These are phyloP conservation scores for Triplophysa tibetana DNA, from an alignment of 2,113 vertebrate species.

Conservation along the genomic window DNA sequence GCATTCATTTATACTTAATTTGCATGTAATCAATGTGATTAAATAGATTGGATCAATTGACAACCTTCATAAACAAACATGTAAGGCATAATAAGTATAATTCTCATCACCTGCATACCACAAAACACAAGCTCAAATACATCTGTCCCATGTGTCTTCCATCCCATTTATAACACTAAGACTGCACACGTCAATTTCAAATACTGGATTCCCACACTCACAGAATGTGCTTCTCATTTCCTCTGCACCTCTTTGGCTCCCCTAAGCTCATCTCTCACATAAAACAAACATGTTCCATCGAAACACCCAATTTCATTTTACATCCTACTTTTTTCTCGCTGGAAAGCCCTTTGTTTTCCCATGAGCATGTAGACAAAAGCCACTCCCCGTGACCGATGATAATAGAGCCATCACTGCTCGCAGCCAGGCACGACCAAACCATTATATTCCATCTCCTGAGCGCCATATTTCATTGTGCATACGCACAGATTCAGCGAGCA, in stretches of 20 bases:
- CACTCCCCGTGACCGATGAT: constrained; percentile 39
- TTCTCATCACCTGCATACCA: constrained; percentile 52
- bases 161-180: background rate
- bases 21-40: background rate
- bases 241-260: background rate
- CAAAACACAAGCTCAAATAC: background rate
- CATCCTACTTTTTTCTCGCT: constrained; percentile 6
- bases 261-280: constrained; percentile 19
- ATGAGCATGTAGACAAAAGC: constrained; percentile 35
- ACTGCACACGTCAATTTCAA: background rate
- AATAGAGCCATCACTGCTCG: constrained; percentile 2
- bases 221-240: background rate
- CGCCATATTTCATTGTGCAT: constrained; percentile 13
- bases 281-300: constrained; percentile 30
- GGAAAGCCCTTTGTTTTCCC: constrained; percentile 38
- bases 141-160: background rate
- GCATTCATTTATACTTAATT: too few relatives aligned
- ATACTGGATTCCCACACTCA: constrained; percentile 15
- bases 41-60: background rate
- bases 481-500: background rate
- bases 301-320: constrained; percentile 39
- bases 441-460: constrained; percentile 25
- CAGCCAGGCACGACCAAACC: background rate
- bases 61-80: background rate
- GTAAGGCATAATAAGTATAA: constrained; percentile 41